These are phyloP conservation scores for Myiothlypis coronata DNA, from an alignment of 2,797 vertebrate genomes.

Conservation along the genomic window DNA sequence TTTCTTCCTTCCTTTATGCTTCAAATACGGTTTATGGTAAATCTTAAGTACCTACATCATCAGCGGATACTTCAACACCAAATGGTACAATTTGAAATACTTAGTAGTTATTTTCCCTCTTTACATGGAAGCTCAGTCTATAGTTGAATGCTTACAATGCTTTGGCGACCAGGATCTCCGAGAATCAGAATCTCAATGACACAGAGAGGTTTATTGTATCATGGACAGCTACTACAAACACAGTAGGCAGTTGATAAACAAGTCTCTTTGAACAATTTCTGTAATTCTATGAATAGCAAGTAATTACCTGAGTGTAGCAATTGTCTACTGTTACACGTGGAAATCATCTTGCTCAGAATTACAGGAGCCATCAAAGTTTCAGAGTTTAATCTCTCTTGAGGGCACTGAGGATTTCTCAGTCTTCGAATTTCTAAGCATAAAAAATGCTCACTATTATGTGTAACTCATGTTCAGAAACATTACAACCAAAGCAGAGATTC, in stretches of 20 bases:
- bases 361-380: background rate
- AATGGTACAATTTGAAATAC: fast-evolving
- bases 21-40: background rate
- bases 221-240: background rate
- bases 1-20: background rate
- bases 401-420: background rate
- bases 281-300: background rate
- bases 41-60: background rate
- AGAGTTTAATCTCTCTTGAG: background rate
- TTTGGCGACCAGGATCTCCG: background rate
- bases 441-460: background rate
- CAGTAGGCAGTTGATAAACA: background rate
- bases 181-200: too few relatives aligned
- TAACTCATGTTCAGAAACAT: background rate
- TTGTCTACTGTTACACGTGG: background rate
- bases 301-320: background rate
- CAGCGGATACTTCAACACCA: background rate
- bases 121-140: background rate
- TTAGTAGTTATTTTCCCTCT: background rate
- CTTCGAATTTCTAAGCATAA: background rate
- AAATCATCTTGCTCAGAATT: background rate
- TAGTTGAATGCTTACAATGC: background rate
- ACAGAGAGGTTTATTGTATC: background rate
- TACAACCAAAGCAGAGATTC: background rate
- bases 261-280: background rate